Conservation (phyloP, 2,888 invertebrate species). For the Andricus quercusramuli region DNA sequence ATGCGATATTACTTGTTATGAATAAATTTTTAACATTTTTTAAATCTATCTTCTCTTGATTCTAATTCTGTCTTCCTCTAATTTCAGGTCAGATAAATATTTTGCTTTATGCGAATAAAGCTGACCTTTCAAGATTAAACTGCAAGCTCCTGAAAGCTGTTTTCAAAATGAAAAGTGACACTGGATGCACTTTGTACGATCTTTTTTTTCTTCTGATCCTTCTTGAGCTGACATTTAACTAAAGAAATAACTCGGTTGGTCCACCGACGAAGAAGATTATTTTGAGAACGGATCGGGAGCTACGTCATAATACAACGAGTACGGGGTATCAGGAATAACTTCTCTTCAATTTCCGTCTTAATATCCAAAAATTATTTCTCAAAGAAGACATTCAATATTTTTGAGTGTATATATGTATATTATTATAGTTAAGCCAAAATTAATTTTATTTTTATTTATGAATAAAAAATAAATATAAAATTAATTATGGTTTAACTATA, state of each 20-base stretch:
- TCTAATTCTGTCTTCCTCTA: not conserved
- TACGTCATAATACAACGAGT: slow-evolving; percentile 14
- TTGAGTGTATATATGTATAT: not conserved
- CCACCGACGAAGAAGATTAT: slow-evolving; percentile 27
- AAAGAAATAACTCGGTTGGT: slow-evolving; percentile 8
- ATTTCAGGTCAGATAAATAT: slow-evolving; percentile 1
- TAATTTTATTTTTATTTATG: no score
- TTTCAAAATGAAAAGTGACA: not conserved
- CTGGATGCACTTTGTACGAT: not conserved
- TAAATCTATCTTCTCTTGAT: not conserved
- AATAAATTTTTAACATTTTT: no score
- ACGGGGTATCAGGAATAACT: not conserved
- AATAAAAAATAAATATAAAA: no score
- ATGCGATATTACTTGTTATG: no score
- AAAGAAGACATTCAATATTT: not conserved
- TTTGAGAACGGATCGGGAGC: slow-evolving; percentile 15
- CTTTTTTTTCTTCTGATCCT: not conserved
- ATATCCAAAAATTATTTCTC: not conserved
- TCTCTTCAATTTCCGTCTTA: not conserved
- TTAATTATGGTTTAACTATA: no score
- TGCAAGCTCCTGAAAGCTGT: not conserved
- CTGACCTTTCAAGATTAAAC: not conserved
- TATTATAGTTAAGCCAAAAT: no score
- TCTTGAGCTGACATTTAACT: not conserved
- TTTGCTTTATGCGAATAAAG: not conserved